Base-by-base conservation (phyloP, 2,888 invertebrate genomes). In the Agrenia bidenticulata region DNA sequence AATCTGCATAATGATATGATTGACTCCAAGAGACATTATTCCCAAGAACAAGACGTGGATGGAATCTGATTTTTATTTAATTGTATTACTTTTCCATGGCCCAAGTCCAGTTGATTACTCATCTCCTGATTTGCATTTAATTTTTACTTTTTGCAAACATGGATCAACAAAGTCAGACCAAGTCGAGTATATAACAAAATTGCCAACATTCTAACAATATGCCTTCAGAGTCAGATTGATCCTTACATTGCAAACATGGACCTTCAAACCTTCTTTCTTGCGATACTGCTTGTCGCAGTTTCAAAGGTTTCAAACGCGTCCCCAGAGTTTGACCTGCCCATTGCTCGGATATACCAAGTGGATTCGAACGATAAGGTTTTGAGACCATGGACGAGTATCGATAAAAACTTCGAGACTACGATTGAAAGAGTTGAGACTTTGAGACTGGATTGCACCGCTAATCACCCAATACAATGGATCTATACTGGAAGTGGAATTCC, bases 401-500 rank as follows among this genome's bases (percentile, higher is more conserved):
- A 67, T 23, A 56, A 54, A 4, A 64, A 70, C 21, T 63, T 61
- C 1, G 75, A 75, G 37, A 64, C 67, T 4, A 56, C 69, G 9
- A 19, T 75, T 24, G 69, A 73, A 23, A 57, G 63, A 50, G 59
- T 72, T 19, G 61, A 70, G 27, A 65, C 60, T 37, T 37, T 75
- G 2, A 59, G 73, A 15, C 53, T 75, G n/a, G 75, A 75, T 49
- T 75, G 75, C 56, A 66, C 61, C 15, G 71, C 73, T 1, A 63
- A 59, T 60, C 64, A 64, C 67, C 69, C 75, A 1, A 67, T 75
- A n/a, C 75, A 75, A 62, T 73, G 71, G 71, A 60, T 75, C 21
- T 75, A 75, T 54, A 64, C 60, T 23, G 75, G 75, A 11, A 66
- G 72, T 66, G 75, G 75, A 39, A 73, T 75, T 45, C 75, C 75